These are phyloP conservation scores for Bruchidius siliquastri DNA, from an alignment of 2,888 invertebrate species.

Conservation along the genomic window DNA sequence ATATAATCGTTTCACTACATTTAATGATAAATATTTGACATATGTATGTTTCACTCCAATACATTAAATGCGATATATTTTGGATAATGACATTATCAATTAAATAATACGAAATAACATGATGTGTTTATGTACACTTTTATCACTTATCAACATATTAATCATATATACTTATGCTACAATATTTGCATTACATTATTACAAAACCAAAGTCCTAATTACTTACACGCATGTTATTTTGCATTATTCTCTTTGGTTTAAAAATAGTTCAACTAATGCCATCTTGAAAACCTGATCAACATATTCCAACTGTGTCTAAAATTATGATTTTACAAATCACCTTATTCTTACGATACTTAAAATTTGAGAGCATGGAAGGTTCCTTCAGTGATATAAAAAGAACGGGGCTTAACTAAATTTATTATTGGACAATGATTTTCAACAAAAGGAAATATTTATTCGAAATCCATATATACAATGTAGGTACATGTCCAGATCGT, in stretches of 20 bases:
- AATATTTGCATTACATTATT: conserved; percentile 25
- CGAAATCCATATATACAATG: no score
- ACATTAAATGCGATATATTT: not conserved
- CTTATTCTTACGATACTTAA: not conserved
- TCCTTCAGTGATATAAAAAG: not conserved
- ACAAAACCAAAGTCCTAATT: conserved; percentile 18
- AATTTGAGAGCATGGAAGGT: not conserved
- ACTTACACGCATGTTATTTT: conserved; percentile 30
- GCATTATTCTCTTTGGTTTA: conserved; percentile 42
- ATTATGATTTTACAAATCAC: not conserved
- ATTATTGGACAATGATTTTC: no score
- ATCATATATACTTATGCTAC: conserved; percentile 23
- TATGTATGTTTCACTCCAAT: not conserved
- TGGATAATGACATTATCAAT: conserved; percentile 24
- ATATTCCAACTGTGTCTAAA: conserved; percentile 14
- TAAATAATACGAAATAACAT: conserved; percentile 36
- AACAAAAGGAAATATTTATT: no score
- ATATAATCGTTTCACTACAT: not conserved
- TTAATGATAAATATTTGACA: not conserved
- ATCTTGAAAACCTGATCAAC: conserved; percentile 30
- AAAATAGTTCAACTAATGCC: conserved; percentile 38
- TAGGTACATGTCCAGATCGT: no score
- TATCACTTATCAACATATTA: conserved; percentile 14
- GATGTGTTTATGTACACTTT: conserved; percentile 24
- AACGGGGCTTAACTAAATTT: no score